These are phyloP conservation scores for Tanypteryx hageni DNA, from an alignment of 2,888 invertebrate species.

Conservation along the genomic window DNA sequence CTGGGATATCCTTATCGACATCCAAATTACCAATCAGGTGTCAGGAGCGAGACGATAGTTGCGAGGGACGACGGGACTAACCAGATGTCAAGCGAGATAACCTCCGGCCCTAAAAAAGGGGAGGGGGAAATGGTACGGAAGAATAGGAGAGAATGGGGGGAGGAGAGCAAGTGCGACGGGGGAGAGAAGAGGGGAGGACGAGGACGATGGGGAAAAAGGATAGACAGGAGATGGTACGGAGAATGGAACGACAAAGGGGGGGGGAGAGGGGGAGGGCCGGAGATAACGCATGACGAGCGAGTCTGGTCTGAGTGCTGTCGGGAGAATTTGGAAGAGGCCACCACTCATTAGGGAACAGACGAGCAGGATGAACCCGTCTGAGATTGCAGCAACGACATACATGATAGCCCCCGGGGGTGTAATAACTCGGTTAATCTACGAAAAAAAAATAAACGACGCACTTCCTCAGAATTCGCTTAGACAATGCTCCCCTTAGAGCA, in stretches of 20 bases:
- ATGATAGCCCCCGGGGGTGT: not conserved
- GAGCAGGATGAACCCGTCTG: not conserved
- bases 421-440: not conserved
- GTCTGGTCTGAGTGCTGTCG: not conserved
- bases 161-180: not conserved
- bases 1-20: not conserved
- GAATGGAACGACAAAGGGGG: not conserved
- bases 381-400: too few species aligned
- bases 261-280: not conserved
- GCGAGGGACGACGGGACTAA: not conserved
- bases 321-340: not conserved
- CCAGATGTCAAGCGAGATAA: slow-evolving; percentile 6
- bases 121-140: not conserved
- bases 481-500: not conserved
- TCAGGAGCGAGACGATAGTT: not conserved
- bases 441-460: not conserved
- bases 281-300: not conserved
- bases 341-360: not conserved
- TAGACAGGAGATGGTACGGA: slow-evolving; percentile 35
- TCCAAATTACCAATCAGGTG: not conserved
- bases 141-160: not conserved
- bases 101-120: not conserved
- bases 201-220: not conserved
- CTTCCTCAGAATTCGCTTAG: not conserved
- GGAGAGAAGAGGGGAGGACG: not conserved